These are phyloP conservation scores for Idaea dimidiata DNA, from an alignment of 2,888 invertebrate genomes.

Conservation along the genomic window DNA sequence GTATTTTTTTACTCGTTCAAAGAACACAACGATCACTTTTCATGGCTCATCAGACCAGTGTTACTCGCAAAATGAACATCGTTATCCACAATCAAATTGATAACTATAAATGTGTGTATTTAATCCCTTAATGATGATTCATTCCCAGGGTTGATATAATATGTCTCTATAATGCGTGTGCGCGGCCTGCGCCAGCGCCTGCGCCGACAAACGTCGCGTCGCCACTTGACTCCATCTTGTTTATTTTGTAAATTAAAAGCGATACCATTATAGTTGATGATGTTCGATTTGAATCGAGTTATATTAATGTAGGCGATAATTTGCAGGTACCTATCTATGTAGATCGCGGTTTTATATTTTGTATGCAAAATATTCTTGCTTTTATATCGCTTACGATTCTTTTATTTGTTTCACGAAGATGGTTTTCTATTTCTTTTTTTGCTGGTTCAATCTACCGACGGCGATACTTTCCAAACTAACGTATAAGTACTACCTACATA, in stretches of 20 bases:
- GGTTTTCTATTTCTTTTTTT: neutral
- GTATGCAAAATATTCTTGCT: neutral
- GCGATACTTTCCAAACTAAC: no score
- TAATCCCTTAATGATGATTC: conserved; percentile 39
- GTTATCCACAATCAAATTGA: conserved; percentile 20
- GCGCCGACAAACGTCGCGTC: conserved; percentile 39
- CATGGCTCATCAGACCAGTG: conserved; percentile 14
- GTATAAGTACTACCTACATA: no score
- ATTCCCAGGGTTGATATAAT: conserved; percentile 29
- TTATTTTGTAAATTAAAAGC: conserved; percentile 42
- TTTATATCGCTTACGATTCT: neutral
- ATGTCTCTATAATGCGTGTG: conserved; percentile 35
- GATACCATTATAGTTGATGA: conserved; percentile 19
- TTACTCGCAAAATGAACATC: conserved; percentile 13
- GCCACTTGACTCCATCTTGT: conserved; percentile 37
- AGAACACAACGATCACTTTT: no score
- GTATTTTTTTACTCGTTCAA: no score
- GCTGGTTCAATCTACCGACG: no score
- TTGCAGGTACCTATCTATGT: conserved; percentile 4
- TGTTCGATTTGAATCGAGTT: conserved; percentile 9
- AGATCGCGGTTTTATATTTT: neutral
- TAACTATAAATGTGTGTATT: conserved; percentile 24
- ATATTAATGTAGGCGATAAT: neutral
- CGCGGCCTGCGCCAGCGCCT: conserved; percentile 4
- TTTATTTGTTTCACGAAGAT: neutral